Percentiles rank a stretch among this genome's conserved stretches.
These are phyloP conservation scores for Cataglyphis hispanica DNA, from an alignment of 1,140 invertebrate species.

Conservation along the genomic window DNA sequence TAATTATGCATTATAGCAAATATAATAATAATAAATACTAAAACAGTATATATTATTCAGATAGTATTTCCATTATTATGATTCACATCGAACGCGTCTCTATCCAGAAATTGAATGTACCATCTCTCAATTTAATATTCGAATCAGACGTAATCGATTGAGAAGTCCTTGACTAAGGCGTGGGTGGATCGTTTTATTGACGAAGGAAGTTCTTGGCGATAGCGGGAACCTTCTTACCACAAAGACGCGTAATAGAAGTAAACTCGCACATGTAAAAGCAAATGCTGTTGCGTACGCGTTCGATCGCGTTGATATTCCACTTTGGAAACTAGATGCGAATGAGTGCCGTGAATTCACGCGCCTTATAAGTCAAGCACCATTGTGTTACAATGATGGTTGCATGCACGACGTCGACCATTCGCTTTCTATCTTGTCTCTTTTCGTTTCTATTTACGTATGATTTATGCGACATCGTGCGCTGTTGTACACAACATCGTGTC, in stretches of 20 bases:
- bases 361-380: conserved; percentile 27
- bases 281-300: conserved; percentile 15
- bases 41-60: background rate
- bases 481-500: conserved; percentile 32
- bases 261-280: conserved; percentile 4
- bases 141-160: conserved; percentile 46
- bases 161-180: conserved; percentile 26
- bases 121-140: conserved; percentile 39
- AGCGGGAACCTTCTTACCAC: background rate
- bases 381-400: conserved; percentile 52
- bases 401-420: conserved; percentile 40
- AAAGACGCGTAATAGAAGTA: background rate
- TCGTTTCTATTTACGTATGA: conserved; percentile 61
- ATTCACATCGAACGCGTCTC: background rate
- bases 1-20: no score
- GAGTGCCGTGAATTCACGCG: conserved; percentile 43
- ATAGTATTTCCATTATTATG: background rate
- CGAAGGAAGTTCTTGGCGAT: conserved; percentile 20
- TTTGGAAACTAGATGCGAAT: conserved; percentile 49
- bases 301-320: conserved; percentile 46
- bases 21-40: background rate
- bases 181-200: conserved; percentile 34
- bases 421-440: conserved; percentile 56
- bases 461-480: conserved; percentile 48
- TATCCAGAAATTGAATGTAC: background rate